phyloP scores from a whole-genome alignment of 2,888 invertebrate species.

The Cenopis cana region DNA sequence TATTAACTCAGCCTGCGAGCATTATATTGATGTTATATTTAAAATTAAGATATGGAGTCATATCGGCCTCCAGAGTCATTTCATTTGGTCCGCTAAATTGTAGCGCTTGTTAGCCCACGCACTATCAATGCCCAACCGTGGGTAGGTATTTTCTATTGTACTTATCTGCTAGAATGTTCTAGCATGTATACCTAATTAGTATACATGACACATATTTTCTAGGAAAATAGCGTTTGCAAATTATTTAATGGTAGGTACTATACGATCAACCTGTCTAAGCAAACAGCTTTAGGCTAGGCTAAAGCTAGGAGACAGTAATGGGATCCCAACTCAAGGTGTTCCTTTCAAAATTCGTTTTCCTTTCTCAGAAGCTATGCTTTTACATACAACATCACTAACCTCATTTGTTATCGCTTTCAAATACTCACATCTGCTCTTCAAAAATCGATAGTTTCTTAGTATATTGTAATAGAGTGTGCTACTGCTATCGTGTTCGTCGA shows the following conservation, averaged over 20 bases:
- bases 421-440: constrained; percentile 33
- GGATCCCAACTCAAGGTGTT: too few relatives aligned
- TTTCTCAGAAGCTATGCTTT: neutral
- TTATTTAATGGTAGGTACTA: neutral
- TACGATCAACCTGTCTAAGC: neutral
- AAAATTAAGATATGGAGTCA: neutral
- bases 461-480: constrained; percentile 2
- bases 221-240: neutral
- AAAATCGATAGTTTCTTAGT: constrained; percentile 14
- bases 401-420: constrained; percentile 14
- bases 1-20: neutral
- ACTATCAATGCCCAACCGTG: neutral
- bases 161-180: neutral
- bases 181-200: neutral
- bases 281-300: neutral
- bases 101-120: too few relatives aligned
- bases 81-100: too few relatives aligned
- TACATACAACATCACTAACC: neutral
- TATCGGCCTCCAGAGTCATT: neutral
- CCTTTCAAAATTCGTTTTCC: neutral
- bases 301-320: too few relatives aligned
- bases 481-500: constrained; percentile 9
- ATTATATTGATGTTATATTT: neutral
- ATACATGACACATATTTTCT: too few relatives aligned
- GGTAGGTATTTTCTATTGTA: neutral